Conservation (phyloP, 1,140 invertebrate species). For the Conus ventricosus region DNA sequence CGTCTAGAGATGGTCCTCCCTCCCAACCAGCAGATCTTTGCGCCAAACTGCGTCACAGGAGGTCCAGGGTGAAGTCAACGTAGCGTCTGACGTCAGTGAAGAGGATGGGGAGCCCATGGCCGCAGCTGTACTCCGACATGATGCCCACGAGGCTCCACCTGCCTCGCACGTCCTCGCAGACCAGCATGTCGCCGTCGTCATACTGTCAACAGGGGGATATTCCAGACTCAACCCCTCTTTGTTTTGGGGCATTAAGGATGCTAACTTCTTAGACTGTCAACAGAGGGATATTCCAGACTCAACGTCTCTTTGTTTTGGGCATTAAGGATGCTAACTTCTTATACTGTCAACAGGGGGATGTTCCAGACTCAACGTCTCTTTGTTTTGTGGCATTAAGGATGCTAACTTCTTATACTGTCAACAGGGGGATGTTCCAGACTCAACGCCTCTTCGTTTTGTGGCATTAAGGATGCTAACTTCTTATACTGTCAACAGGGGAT, state of each 20-base stretch:
- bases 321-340: no score
- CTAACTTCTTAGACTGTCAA: constrained; percentile 15
- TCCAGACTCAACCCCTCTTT: neutral
- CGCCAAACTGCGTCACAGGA: neutral
- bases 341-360: constrained; percentile 22
- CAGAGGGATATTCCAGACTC: neutral
- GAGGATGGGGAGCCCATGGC: constrained; percentile 17
- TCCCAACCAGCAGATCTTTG: no score
- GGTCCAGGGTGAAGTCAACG: constrained; percentile 20
- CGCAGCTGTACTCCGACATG: constrained; percentile 41
- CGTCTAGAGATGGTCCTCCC: no score
- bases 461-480: no score
- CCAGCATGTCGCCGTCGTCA: constrained; percentile 47
- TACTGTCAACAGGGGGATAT: constrained; percentile 25
- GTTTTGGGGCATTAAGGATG: no score
- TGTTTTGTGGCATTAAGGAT: no score
- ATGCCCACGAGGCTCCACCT: constrained; percentile 31
- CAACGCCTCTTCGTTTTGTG: no score
- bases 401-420: constrained; percentile 17
- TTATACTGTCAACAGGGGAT: constrained; percentile 19
- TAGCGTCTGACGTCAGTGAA: constrained; percentile 40
- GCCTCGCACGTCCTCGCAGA: constrained; percentile 27
- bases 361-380: no score
- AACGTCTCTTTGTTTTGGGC: no score
- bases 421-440: neutral